These are phyloP conservation scores for Hemithea aestivaria DNA, from an alignment of 2,888 invertebrate species.

Conservation along the genomic window DNA sequence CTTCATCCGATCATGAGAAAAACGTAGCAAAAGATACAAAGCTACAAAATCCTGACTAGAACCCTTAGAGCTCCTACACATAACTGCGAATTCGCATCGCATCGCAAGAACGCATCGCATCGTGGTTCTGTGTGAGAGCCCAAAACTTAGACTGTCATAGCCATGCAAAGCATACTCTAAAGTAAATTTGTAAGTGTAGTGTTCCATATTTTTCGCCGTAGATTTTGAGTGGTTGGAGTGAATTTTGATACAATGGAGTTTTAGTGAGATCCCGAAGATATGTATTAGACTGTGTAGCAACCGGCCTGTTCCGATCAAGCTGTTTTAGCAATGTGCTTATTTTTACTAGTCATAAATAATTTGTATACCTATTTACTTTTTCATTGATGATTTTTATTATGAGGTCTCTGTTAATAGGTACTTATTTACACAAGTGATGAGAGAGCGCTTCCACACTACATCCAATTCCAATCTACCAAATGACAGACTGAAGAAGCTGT, in stretches of 20 bases:
- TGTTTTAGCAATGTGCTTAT: slow-evolving; percentile 61
- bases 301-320: slow-evolving; percentile 41
- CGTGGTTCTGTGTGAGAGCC: too few species aligned
- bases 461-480: too few species aligned
- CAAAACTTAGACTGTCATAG: slow-evolving; percentile 7
- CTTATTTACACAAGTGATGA: too few species aligned
- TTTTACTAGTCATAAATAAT: slow-evolving; percentile 74
- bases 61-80: too few species aligned
- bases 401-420: too few species aligned
- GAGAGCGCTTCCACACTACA: too few species aligned
- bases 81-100: too few species aligned
- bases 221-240: slow-evolving; percentile 45
- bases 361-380: slow-evolving; percentile 44
- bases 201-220: slow-evolving; percentile 33
- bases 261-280: slow-evolving; percentile 56
- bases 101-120: too few species aligned
- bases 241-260: slow-evolving; percentile 51
- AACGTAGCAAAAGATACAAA: slow-evolving; percentile 39
- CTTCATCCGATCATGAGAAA: slow-evolving; percentile 66
- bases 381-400: slow-evolving; percentile 10
- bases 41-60: not conserved
- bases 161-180: slow-evolving; percentile 10
- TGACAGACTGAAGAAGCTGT: too few species aligned
- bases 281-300: slow-evolving; percentile 51
- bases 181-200: slow-evolving; percentile 38